Evolutionary conservation across 2,888 invertebrate genomes (phyloP).

Genomic region (Thymelicus lineola): DNA sequence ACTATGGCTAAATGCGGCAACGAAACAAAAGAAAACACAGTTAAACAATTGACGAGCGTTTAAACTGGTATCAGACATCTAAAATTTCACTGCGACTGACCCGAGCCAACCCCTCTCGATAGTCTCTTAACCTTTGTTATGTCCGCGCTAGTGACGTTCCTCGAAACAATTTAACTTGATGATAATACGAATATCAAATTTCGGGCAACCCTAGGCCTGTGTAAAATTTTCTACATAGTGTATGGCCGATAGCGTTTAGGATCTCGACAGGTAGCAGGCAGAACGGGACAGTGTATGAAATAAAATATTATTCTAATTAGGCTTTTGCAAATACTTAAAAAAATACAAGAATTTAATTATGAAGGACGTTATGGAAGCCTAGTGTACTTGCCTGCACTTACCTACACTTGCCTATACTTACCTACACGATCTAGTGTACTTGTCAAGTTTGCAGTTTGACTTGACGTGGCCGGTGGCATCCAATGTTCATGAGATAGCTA

Average conservation of each 20-base stretch:
- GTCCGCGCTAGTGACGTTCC: conserved; percentile 52
- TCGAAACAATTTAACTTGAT: conserved; percentile 72
- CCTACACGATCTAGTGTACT: too few relatives aligned
- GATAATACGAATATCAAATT: conserved; percentile 73
- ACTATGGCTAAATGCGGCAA: conserved; percentile 5
- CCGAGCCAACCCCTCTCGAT: conserved; percentile 51
- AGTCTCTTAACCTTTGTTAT: conserved; percentile 67
- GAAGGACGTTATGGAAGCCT: too few relatives aligned
- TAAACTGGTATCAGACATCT: conserved; percentile 39
- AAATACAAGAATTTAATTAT: too few relatives aligned
- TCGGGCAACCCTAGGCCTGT: conserved; percentile 65
- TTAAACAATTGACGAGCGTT: conserved; percentile 11
- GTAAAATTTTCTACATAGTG: conserved; percentile 43
- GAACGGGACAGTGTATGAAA: too few relatives aligned
- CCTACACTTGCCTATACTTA: too few relatives aligned
- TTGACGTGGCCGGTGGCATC: too few relatives aligned
- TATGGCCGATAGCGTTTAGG: conserved; percentile 47
- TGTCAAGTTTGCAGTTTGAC: too few relatives aligned
- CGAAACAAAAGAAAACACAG: conserved; percentile 5
- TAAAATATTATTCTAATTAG: too few relatives aligned
- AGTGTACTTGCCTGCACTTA: too few relatives aligned
- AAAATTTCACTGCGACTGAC: conserved; percentile 37
- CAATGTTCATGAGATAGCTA: too few relatives aligned
- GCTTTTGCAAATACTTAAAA: too few relatives aligned
- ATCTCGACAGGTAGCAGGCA: too few relatives aligned